Base-by-base conservation (phyloP, 2,888 invertebrate genomes). In the Ectemnius lituratus region DNA sequence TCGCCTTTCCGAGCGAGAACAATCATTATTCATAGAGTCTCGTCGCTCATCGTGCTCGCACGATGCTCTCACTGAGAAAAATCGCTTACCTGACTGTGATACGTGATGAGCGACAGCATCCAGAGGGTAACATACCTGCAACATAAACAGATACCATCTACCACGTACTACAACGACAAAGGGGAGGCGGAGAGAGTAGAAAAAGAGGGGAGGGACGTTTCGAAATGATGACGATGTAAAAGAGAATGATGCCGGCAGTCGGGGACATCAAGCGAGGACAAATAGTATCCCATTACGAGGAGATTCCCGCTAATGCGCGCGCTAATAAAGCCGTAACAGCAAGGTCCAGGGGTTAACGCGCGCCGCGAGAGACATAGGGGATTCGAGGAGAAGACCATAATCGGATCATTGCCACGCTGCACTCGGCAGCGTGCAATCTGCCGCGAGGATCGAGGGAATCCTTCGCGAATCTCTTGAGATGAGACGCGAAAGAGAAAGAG, bases 101-200 rank as follows among this genome's bases (percentile, higher is more conserved):
- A 80, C 65, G 83, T 83, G 59, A 80, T 76, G 70, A 76, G 79
- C 27, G 87, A 83, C 73, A 90, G 78, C 78, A 90, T 84, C 88
- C 88, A 90, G 11, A 86, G 83, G 64, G 87, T 78, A 68, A 84
- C 82, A 80, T 85, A 86, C 79, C 90, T 91, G 88, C 2, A 89
- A 90, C 81, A 86, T 37, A 60, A 59, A 56, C 37, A 37, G 37
- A 37, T 37, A 37, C 6, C 8, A 37, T 37, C 37, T 37, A 37
- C 37, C 37, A 37, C 37, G 37, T 37, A 37, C 37, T 37, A 37
- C 37, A 37, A 6, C 1, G 8, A 11, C 37, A 37, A 37, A 37
- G 37, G 3, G 59, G 60, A 45, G 56, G 60, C 18, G 60, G 2
- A 2, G 23, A 46, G 60, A n/a, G 23, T 3, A 3, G 2, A 23